Conservation (phyloP, 2,113 vertebrate species). For the Zapornia atra region DNA sequence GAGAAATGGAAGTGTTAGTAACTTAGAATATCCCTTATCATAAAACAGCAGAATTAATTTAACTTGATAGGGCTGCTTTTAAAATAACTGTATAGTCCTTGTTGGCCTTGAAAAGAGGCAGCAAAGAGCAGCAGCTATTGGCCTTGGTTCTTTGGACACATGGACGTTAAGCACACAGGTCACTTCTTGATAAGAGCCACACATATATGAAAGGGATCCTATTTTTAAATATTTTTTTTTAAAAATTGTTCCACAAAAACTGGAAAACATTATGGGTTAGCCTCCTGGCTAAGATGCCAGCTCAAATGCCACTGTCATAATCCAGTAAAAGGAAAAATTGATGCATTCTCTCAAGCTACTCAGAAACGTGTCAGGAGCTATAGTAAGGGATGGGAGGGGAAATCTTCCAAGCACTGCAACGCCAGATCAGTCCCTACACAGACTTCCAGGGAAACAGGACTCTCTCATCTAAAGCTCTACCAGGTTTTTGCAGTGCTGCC, state of each 20-base stretch:
- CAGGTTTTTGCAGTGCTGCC: not conserved
- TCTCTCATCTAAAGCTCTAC: not conserved
- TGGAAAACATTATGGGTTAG: not conserved
- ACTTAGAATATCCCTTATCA: not conserved
- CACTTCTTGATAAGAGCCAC: not conserved
- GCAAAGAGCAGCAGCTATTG: not conserved
- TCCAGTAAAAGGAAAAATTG: not conserved
- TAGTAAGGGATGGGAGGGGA: not conserved
- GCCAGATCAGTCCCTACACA: accelerated
- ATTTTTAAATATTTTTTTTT: not conserved
- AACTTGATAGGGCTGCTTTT: not conserved
- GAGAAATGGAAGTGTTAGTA: not conserved
- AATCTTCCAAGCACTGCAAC: not conserved
- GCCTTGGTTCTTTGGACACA: not conserved
- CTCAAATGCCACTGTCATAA: accelerated
- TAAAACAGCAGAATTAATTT: not conserved
- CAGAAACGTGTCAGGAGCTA: not conserved
- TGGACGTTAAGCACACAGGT: not conserved
- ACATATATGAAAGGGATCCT: not conserved
- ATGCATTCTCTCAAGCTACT: not conserved
- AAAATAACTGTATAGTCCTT: not conserved
- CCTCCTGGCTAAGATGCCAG: not conserved
- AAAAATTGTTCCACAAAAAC: not conserved
- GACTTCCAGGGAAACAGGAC: not conserved
- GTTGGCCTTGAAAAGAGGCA: not conserved